A percentile compares a stretch with the other conserved stretches of the same genome.
Evolutionary conservation across 2,797 vertebrate species (phyloP).

Genomic region (Antennarius maculatus): DNA sequence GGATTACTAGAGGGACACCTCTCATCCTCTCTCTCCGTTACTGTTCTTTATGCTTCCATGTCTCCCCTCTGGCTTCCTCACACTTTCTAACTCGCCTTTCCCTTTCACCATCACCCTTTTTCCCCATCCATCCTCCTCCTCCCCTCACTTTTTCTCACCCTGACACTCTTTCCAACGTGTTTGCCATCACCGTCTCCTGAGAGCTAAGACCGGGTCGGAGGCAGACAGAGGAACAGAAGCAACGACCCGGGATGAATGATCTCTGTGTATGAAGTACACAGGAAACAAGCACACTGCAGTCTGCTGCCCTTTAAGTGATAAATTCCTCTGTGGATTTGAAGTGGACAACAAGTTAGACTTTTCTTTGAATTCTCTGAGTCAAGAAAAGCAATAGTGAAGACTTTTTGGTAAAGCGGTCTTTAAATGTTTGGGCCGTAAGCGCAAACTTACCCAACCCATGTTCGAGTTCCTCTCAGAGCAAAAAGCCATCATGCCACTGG

Average conservation of each 20-base stretch:
- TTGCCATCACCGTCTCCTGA: slow-evolving; percentile 42
- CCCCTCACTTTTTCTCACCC: slow-evolving; percentile 3
- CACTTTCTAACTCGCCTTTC: slow-evolving; percentile 11
- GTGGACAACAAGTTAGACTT: not conserved
- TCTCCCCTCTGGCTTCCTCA: slow-evolving; percentile 12
- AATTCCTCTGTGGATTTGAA: not conserved
- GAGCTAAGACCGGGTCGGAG: slow-evolving; percentile 40
- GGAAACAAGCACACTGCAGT: slow-evolving; percentile 5
- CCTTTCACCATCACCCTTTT: slow-evolving; percentile 18
- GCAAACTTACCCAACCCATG: too few species aligned
- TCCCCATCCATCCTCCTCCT: not conserved
- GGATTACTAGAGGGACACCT: slow-evolving; percentile 53
- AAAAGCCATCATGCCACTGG: not conserved
- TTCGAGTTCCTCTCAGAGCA: too few species aligned
- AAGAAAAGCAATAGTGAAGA: too few species aligned
- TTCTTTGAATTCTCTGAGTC: too few species aligned
- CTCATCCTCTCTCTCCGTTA: slow-evolving; percentile 16
- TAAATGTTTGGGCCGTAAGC: too few species aligned
- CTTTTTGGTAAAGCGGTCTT: too few species aligned
- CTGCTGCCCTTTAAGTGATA: not conserved
- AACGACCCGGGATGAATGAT: slow-evolving; percentile 29
- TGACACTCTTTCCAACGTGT: slow-evolving; percentile 55
- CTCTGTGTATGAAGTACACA: slow-evolving; percentile 9
- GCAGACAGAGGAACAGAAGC: slow-evolving; percentile 29
- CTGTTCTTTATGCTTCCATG: slow-evolving; percentile 8